phyloP scores from a whole-genome alignment of 2,113 vertebrate species.

The Otis tarda region DNA sequence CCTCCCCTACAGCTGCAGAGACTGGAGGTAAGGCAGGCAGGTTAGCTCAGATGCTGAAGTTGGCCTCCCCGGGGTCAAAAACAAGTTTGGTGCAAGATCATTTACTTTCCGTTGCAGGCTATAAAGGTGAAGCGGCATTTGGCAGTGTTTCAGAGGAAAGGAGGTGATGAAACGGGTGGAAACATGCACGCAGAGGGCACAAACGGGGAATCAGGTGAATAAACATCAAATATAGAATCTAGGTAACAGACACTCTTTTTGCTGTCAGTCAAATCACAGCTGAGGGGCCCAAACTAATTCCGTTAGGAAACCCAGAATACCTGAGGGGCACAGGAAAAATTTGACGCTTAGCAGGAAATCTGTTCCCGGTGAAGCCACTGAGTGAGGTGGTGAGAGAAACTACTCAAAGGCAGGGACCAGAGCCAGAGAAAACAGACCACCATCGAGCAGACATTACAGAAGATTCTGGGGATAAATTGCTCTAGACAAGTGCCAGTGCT shows the following conservation, averaged over 20 bases:
- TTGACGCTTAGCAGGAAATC: background rate
- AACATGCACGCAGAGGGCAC: background rate
- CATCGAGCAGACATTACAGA: background rate
- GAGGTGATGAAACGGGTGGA: background rate
- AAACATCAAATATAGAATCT: background rate
- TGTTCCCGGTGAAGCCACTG: background rate
- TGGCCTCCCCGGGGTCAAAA: background rate
- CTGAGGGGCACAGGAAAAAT: background rate
- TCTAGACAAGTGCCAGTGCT: background rate
- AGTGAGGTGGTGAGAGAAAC: background rate
- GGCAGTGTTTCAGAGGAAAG: background rate
- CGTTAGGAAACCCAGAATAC: background rate
- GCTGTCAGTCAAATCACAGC: background rate
- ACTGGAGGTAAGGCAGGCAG: background rate
- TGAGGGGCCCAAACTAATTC: background rate
- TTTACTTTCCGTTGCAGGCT: background rate
- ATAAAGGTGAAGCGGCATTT: background rate
- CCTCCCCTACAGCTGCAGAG: background rate
- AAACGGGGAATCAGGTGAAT: background rate
- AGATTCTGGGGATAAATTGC: background rate
- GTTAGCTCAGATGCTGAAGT: background rate
- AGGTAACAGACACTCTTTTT: background rate
- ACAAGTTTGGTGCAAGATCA: background rate
- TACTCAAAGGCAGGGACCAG: background rate
- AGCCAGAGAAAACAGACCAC: slow-evolving; percentile 11